Evolutionary conservation across 2,797 vertebrate genomes (phyloP).

Genomic region (Lepilemur ruficaudatus): DNA sequence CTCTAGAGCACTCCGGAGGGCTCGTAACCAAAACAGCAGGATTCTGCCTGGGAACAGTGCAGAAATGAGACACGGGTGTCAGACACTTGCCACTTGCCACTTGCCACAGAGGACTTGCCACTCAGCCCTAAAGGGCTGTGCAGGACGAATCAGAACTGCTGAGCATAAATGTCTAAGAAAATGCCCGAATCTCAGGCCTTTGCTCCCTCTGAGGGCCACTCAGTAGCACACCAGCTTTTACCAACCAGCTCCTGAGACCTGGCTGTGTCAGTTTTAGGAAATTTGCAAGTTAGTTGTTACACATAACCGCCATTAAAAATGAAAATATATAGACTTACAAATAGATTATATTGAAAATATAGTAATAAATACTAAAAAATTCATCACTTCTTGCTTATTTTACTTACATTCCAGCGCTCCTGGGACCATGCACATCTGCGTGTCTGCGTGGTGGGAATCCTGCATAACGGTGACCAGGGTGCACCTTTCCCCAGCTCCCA

Average conservation of each 20-base stretch:
- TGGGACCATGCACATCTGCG: not conserved
- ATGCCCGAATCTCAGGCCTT: not conserved
- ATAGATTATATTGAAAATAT: not conserved
- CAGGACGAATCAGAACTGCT: not conserved
- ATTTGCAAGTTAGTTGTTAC: not conserved
- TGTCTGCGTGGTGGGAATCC: not conserved
- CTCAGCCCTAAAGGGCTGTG: not conserved
- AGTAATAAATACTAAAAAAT: not conserved
- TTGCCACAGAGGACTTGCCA: not conserved
- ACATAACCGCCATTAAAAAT: not conserved
- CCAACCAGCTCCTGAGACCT: fast-evolving
- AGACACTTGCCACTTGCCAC: too few relatives aligned
- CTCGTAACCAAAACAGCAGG: not conserved
- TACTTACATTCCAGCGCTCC: not conserved
- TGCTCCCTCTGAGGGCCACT: not conserved
- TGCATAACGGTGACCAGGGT: fast-evolving
- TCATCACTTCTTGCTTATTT: not conserved
- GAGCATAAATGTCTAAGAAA: not conserved
- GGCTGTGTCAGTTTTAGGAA: not conserved
- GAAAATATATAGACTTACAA: not conserved
- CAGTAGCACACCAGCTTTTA: not conserved
- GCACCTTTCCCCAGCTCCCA: fast-evolving
- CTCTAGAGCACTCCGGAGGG: not conserved
- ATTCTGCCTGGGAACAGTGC: not conserved
- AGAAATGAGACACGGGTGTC: not conserved